phyloP scores from a whole-genome alignment of 2,888 invertebrate genomes.

The Panopea generosa region DNA sequence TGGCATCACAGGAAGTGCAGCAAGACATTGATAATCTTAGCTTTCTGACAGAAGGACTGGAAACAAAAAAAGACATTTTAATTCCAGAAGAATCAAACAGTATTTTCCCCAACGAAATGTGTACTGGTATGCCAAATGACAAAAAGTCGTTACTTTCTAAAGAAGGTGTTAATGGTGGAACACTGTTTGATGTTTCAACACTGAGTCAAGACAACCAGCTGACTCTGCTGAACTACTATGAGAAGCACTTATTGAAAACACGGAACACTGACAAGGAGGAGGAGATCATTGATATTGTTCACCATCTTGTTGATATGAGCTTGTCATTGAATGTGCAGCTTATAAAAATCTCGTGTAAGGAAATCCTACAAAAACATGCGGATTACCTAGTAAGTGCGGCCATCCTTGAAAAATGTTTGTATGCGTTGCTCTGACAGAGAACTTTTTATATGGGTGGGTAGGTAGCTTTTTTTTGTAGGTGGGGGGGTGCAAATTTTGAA shows the following conservation, averaged over 20 bases:
- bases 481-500: no score
- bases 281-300: conserved; percentile 11
- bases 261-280: conserved; percentile 9
- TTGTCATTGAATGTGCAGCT: not conserved
- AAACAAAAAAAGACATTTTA: not conserved
- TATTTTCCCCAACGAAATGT: not conserved
- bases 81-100: not conserved
- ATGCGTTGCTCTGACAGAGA: no score
- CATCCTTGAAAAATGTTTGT: no score
- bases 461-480: no score
- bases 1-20: no score
- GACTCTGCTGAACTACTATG: conserved; percentile 6
- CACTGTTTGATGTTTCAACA: not conserved
- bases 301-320: conserved; percentile 1
- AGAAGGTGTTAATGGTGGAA: not conserved
- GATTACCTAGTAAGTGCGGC: conserved; percentile 35
- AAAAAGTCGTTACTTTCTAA: not conserved
- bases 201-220: conserved; percentile 1
- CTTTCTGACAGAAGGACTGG: not conserved
- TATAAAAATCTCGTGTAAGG: conserved; percentile 30
- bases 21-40: no score
- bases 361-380: conserved; percentile 41
- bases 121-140: not conserved
- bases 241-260: not conserved
- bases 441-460: no score